phyloP scores from a whole-genome alignment of 2,113 vertebrate genomes.

The Miniopterus natalensis region DNA sequence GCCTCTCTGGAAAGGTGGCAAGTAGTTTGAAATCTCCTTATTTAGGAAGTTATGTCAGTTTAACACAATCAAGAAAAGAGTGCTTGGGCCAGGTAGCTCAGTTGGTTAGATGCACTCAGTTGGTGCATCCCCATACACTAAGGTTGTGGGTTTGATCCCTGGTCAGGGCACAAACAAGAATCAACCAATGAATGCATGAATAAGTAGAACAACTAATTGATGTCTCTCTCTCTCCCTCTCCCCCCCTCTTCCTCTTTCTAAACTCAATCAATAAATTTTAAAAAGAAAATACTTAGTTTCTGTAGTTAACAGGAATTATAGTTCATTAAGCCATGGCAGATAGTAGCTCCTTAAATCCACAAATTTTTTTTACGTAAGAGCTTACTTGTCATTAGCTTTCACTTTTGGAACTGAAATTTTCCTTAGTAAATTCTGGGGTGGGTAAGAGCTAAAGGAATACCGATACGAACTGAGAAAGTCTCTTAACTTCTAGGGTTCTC shows the following conservation, averaged over 20 bases:
- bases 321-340: background rate
- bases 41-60: background rate
- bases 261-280: too few relatives aligned
- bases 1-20: conserved; percentile 5
- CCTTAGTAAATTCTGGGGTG: background rate
- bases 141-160: too few relatives aligned
- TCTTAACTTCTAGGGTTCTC: background rate
- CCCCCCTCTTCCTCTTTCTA: too few relatives aligned
- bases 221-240: background rate
- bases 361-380: background rate
- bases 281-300: background rate
- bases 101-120: too few relatives aligned
- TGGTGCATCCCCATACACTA: too few relatives aligned
- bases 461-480: background rate
- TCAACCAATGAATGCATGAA: too few relatives aligned
- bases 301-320: background rate
- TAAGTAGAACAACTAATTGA: background rate
- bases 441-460: background rate
- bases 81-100: too few relatives aligned
- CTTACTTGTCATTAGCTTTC: background rate
- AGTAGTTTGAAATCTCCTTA: background rate
- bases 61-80: background rate
- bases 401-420: conserved; percentile 27
- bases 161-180: too few relatives aligned
- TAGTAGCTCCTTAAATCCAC: background rate